Base-by-base conservation (phyloP, 2,888 invertebrate genomes). In the Diaprepes abbreviatus region DNA sequence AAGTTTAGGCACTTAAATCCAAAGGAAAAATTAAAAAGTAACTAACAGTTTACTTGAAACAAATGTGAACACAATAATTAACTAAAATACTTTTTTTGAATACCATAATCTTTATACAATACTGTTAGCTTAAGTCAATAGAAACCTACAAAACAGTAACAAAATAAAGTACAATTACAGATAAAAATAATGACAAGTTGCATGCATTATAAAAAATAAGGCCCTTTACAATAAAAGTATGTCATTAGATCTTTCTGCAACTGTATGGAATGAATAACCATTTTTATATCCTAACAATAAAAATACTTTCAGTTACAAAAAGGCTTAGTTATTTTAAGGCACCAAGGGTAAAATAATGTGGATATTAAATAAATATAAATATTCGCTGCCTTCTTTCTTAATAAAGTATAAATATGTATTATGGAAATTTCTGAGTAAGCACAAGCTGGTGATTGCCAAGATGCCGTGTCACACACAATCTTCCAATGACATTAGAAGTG, bases 401-500 rank as follows among this genome's bases (percentile, higher is more conserved):
- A n/a, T n/a, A n/a, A n/a, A n/a, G n/a, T n/a, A n/a, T n/a, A n/a
- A n/a, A n/a, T n/a, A n/a, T n/a, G n/a, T n/a, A n/a, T n/a, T n/a
- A n/a, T n/a, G n/a, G n/a, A 5, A 35, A 35, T 3, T 35, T 2
- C 35, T n/a, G n/a, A 28, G 14, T 12, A 50, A 9, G 6, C n/a
- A 7, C 21, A 3, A 14, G 24, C 5, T 43, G n/a, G 19, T 5
- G 19, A 43, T 28, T 14, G 19, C n/a, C 2, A 43, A 1, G 2
- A 16, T 28, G 9, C 12, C 7, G 28, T 28, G 31, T 95, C 94
- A 98, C 90, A 98, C 98, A 89, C 96, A 96, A 88, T 99, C 98
- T 88, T 98, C 98, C 83, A 96, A 88, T 1, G 98, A 97, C 98
- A 99, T 98, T 79, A 99, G 90, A 79, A 99, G 88, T 70, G 99